Evolutionary conservation across 1,140 invertebrate genomes (phyloP).

Genomic region (Nasonia vitripennis): DNA sequence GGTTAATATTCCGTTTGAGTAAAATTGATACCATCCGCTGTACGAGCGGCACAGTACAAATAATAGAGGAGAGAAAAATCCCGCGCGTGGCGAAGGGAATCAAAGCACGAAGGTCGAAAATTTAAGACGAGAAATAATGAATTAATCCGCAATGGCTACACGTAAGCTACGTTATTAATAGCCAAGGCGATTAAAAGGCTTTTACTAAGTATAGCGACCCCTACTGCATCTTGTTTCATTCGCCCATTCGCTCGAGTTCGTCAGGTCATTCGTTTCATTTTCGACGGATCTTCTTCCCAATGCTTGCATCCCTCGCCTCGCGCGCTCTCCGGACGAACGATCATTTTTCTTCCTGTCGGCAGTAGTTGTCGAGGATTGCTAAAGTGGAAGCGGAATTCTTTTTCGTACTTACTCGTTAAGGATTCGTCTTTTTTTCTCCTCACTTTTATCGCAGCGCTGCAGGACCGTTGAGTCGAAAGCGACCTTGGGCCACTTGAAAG

Average conservation of each 20-base stretch:
- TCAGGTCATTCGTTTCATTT: constrained; percentile 12
- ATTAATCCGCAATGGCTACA: background rate
- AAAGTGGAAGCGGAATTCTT: background rate
- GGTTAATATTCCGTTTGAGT: no score
- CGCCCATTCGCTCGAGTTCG: background rate
- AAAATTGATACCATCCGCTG: no score
- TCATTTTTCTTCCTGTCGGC: background rate
- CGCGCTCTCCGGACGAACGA: background rate
- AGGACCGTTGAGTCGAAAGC: background rate
- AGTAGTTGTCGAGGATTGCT: background rate
- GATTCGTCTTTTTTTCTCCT: background rate
- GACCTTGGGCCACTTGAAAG: background rate
- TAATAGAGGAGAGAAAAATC: background rate
- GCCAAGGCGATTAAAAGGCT: background rate
- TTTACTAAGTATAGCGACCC: background rate
- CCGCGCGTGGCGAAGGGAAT: background rate
- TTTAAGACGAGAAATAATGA: background rate
- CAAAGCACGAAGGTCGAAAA: background rate
- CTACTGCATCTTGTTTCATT: background rate
- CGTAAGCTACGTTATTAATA: background rate
- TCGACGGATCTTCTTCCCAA: background rate
- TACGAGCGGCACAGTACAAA: background rate
- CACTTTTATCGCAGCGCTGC: no score
- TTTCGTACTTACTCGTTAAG: background rate
- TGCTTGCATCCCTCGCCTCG: background rate